Conservation (phyloP, 2,888 invertebrate species). For the Temnothorax rugatulus region DNA sequence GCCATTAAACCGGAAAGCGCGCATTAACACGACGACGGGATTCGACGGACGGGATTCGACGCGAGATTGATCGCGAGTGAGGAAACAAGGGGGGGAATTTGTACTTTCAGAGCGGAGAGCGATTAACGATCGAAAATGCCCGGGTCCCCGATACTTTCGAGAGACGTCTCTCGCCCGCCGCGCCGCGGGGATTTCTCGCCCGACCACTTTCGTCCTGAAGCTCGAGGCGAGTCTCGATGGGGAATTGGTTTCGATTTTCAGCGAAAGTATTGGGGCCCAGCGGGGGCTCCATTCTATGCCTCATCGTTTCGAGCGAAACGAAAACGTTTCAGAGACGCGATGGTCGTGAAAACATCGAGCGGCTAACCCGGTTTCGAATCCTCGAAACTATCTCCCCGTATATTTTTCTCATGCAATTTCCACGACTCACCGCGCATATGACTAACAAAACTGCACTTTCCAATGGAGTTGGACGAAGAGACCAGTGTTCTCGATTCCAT, state of each 20-base stretch:
- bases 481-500: background rate
- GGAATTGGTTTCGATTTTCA: conserved; percentile 73
- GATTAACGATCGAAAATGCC: conserved; percentile 48
- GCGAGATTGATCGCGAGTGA: conserved; percentile 15
- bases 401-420: conserved; percentile 44
- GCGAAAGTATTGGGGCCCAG: conserved; percentile 62
- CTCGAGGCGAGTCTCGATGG: conserved; percentile 8
- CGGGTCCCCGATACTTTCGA: conserved; percentile 61
- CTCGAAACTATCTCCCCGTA: conserved; percentile 37
- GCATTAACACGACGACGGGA: conserved; percentile 33
- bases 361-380: conserved; percentile 65
- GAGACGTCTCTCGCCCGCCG: conserved; percentile 32
- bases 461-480: conserved; percentile 38
- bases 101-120: conserved; percentile 9
- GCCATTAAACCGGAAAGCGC: conserved; percentile 38
- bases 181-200: conserved; percentile 38
- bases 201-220: conserved; percentile 68
- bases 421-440: conserved; percentile 52
- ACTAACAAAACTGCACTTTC: conserved; percentile 58
- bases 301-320: background rate
- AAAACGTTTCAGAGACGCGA: conserved; percentile 63
- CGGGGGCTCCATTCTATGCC: background rate
- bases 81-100: conserved; percentile 2
- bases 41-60: conserved; percentile 28
- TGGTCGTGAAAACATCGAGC: conserved; percentile 59